phyloP scores from a whole-genome alignment of 2,113 vertebrate genomes.

The Penelope pileata region DNA sequence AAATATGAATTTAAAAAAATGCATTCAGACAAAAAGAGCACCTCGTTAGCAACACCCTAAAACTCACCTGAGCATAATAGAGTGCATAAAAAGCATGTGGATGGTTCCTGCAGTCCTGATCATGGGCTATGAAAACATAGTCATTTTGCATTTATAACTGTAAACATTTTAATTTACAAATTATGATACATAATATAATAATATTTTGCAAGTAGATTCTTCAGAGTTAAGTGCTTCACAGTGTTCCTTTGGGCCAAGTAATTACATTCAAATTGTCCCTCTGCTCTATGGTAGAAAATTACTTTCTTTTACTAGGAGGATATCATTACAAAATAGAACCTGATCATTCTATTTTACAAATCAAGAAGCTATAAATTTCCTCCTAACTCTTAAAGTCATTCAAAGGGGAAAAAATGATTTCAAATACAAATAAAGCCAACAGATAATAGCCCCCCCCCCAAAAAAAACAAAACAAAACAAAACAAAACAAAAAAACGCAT shows the following conservation, averaged over 20 bases:
- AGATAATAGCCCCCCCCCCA: neutral
- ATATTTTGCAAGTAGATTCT: neutral
- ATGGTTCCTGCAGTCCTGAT: neutral
- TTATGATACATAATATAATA: neutral
- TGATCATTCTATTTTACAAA: neutral
- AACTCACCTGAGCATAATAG: neutral
- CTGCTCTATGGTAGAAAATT: neutral
- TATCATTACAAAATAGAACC: neutral
- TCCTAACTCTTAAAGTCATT: neutral
- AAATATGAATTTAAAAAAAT: neutral
- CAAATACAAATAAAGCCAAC: neutral
- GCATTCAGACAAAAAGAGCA: neutral
- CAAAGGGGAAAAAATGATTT: constrained; percentile 5
- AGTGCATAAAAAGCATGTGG: neutral
- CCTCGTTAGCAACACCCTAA: neutral
- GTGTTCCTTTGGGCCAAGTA: neutral
- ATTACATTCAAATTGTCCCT: neutral
- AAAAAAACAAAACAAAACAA: too few relatives aligned
- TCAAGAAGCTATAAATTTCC: neutral
- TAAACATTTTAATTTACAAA: constrained; percentile 20
- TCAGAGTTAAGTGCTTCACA: neutral
- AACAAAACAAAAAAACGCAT: too few relatives aligned
- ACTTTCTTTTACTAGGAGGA: neutral
- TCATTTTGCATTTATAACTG: neutral
- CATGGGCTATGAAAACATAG: neutral